phyloP scores from a whole-genome alignment of 2,113 vertebrate genomes.

The Nyctibius bracteatus region DNA sequence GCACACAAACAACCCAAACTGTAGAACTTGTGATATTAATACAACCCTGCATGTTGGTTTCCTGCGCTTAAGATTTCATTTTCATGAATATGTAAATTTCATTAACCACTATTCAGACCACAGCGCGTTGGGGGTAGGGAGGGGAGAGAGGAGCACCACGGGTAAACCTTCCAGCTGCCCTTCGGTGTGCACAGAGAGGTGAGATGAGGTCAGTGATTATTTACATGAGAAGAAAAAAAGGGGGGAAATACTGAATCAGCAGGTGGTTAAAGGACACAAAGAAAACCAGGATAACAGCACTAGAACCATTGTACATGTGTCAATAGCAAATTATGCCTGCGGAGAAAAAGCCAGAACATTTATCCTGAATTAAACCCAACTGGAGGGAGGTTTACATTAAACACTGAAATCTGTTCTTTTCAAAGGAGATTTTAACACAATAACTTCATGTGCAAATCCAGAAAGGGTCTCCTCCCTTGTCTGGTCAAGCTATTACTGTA shows the following conservation, averaged over 20 bases:
- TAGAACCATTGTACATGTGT: background rate
- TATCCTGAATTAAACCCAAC: background rate
- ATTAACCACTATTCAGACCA: conserved; percentile 51
- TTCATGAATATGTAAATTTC: conserved; percentile 57
- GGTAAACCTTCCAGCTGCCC: conserved; percentile 10
- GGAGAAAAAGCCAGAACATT: conserved; percentile 6
- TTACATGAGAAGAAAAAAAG: background rate
- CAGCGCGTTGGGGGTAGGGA: background rate
- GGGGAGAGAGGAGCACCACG: background rate
- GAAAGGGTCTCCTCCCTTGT: background rate
- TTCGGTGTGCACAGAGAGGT: background rate
- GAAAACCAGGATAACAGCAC: background rate
- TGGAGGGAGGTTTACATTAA: background rate
- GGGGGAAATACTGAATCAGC: background rate
- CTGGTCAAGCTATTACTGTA: conserved; percentile 2
- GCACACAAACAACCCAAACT: background rate
- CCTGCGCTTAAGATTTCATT: conserved; percentile 13
- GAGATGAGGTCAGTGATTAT: conserved; percentile 26
- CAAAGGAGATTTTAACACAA: conserved; percentile 26
- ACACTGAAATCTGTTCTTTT: background rate
- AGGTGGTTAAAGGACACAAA: conserved; percentile 9
- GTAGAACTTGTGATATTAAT: background rate
- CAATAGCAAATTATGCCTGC: conserved; percentile 6
- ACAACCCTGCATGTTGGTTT: background rate
- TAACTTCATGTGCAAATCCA: background rate